These are phyloP conservation scores for Hyposmocoma kahamanoa DNA, from an alignment of 1,140 invertebrate species.

Conservation along the genomic window DNA sequence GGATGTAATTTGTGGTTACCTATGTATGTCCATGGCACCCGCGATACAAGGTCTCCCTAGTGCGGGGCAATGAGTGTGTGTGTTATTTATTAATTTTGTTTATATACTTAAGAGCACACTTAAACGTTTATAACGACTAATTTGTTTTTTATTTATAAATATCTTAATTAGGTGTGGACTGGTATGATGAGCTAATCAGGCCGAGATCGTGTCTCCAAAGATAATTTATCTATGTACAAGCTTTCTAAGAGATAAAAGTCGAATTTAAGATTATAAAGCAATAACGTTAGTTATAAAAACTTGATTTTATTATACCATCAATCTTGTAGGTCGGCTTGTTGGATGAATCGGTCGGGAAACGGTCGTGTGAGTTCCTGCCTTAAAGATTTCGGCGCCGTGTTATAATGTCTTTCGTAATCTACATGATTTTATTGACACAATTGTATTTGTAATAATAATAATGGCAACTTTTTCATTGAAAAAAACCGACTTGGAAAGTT, in stretches of 20 bases:
- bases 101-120: conserved; percentile 16
- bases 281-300: conserved; percentile 58
- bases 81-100: too few species aligned
- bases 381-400: too few species aligned
- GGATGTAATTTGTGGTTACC: too few species aligned
- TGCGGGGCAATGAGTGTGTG: too few species aligned
- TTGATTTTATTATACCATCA: conserved; percentile 63
- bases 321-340: conserved; percentile 49
- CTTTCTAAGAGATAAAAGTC: conserved; percentile 56
- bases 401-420: too few species aligned
- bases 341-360: conserved; percentile 13
- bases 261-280: conserved; percentile 61
- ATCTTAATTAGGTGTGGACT: conserved; percentile 23
- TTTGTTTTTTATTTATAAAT: conserved; percentile 19
- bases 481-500: too few species aligned
- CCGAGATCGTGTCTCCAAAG: conserved; percentile 47
- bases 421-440: too few species aligned
- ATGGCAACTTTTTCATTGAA: too few species aligned
- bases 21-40: too few species aligned
- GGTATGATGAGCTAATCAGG: conserved; percentile 39
- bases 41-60: too few species aligned
- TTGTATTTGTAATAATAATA: too few species aligned
- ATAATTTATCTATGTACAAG: conserved; percentile 61
- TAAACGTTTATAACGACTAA: conserved; percentile 18
- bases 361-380: conserved; percentile 25